Evolutionary conservation across 1,140 invertebrate genomes (phyloP).

Genomic region (Caerostris extrusa): DNA sequence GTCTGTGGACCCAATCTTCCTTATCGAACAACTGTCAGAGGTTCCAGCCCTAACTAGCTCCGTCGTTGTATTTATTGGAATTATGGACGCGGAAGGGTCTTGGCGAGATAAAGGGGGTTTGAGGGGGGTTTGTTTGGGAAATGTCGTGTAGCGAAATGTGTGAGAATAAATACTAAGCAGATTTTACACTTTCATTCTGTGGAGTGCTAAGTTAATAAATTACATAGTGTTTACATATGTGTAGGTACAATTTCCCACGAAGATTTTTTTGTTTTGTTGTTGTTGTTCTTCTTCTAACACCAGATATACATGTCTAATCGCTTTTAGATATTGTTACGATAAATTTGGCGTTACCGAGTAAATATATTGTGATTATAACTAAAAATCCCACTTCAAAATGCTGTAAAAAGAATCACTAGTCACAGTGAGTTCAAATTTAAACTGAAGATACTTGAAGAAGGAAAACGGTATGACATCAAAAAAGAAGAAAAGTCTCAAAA

Average conservation of each 20-base stretch:
- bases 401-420: too few species aligned
- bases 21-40: constrained; percentile 30
- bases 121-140: neutral
- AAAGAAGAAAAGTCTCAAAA: too few species aligned
- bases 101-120: neutral
- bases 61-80: constrained; percentile 8
- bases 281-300: too few species aligned
- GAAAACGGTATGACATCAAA: too few species aligned
- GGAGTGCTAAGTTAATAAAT: neutral
- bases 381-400: too few species aligned
- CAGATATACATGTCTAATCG: too few species aligned
- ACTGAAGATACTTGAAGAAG: too few species aligned
- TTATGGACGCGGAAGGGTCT: constrained; percentile 11
- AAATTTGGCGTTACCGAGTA: too few species aligned
- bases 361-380: too few species aligned
- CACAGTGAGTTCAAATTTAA: too few species aligned
- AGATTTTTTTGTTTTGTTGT: neutral
- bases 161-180: neutral
- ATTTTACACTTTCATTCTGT: neutral
- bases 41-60: neutral
- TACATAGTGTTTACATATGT: neutral
- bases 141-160: neutral
- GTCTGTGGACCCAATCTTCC: neutral
- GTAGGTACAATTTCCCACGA: neutral
- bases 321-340: too few species aligned